Evolutionary conservation across 2,797 vertebrate species (phyloP).

Genomic region (Rhynchotus rufescens): DNA sequence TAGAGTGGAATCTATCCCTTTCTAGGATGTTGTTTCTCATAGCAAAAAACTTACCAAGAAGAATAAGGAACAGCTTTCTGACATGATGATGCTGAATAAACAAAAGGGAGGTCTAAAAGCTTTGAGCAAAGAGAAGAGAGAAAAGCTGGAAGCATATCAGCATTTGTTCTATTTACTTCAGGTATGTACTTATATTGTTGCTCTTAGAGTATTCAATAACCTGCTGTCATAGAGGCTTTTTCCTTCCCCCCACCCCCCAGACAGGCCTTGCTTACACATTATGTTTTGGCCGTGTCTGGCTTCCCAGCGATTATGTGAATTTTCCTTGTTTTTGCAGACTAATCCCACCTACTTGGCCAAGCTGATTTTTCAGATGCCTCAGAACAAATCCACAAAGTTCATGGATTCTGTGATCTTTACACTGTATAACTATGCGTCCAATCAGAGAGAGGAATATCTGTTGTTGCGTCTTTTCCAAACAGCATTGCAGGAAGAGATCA

Average conservation of each 20-base stretch:
- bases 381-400: slow-evolving; percentile 98
- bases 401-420: slow-evolving; percentile 99
- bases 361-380: slow-evolving; percentile 99
- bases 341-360: slow-evolving; percentile 98
- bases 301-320: not conserved
- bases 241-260: not conserved
- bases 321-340: slow-evolving; percentile 82
- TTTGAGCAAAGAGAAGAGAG: slow-evolving; percentile 95
- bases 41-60: slow-evolving; percentile 99
- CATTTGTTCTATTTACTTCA: slow-evolving; percentile 95
- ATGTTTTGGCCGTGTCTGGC: not conserved
- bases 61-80: slow-evolving; percentile 94
- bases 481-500: slow-evolving; percentile 96
- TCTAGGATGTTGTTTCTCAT: slow-evolving; percentile 95
- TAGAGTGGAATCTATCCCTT: not conserved
- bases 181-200: slow-evolving; percentile 69
- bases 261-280: not conserved
- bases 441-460: slow-evolving; percentile 96
- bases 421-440: slow-evolving; percentile 96
- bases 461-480: slow-evolving; percentile 96
- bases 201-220: not conserved
- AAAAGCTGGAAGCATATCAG: slow-evolving; percentile 96
- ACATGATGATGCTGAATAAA: slow-evolving; percentile 99
- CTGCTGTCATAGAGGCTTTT: not conserved
- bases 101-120: slow-evolving; percentile 96